Evolutionary conservation across 2,888 invertebrate genomes (phyloP).

Genomic region (Osmoderma eremita): DNA sequence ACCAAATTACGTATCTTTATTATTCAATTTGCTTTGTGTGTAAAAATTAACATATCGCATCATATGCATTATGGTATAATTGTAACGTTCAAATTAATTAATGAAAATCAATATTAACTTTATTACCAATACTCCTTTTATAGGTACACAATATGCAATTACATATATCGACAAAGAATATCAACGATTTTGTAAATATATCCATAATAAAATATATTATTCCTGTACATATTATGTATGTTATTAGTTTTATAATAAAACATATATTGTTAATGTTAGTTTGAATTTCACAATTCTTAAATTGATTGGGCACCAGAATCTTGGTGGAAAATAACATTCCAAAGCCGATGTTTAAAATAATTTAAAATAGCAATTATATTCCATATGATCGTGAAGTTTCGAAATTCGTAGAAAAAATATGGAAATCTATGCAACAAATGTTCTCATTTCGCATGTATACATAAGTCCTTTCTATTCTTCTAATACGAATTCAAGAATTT

Average conservation of each 20-base stretch:
- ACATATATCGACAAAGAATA: neutral
- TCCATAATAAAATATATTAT: conserved; percentile 7
- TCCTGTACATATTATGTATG: conserved; percentile 29
- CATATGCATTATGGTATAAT: neutral
- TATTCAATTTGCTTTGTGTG: neutral
- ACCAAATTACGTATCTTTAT: neutral
- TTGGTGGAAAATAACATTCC: no score
- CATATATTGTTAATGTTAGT: neutral
- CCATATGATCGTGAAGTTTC: no score
- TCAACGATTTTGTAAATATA: conserved; percentile 24
- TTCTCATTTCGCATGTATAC: no score
- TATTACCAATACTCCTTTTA: neutral
- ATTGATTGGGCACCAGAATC: no score
- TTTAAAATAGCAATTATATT: no score
- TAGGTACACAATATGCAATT: neutral
- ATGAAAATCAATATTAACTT: neutral
- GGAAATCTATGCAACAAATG: no score
- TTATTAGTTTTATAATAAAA: conserved; percentile 37
- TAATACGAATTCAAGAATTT: no score
- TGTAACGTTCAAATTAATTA: neutral
- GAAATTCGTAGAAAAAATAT: no score
- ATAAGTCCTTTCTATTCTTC: no score
- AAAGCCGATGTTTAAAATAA: no score
- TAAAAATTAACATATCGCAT: neutral
- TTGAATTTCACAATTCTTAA: no score